Evolutionary conservation across 1,140 invertebrate genomes (phyloP).

Genomic region (Drosophila suzukii): DNA sequence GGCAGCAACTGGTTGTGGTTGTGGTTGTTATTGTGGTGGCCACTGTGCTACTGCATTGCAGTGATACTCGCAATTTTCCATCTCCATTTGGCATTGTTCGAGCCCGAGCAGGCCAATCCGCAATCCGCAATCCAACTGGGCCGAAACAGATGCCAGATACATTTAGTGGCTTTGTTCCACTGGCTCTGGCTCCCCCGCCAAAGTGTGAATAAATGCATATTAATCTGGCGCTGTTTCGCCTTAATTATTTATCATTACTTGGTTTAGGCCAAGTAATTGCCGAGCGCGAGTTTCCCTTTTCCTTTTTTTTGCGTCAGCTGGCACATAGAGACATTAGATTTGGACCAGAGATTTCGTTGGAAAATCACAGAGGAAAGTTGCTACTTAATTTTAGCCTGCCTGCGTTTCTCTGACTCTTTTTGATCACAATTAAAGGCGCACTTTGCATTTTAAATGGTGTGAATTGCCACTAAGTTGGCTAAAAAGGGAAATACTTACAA

Average conservation of each 20-base stretch:
- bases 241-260: slow-evolving; percentile 56
- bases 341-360: slow-evolving; percentile 4
- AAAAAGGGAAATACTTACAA: too few relatives aligned
- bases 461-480: neutral
- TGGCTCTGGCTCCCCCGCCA: slow-evolving; percentile 30
- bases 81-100: slow-evolving; percentile 60
- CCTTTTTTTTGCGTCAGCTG: slow-evolving; percentile 2
- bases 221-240: slow-evolving; percentile 34
- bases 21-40: slow-evolving; percentile 12
- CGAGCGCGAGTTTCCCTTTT: slow-evolving; percentile 26
- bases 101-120: slow-evolving; percentile 30
- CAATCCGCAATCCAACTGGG: slow-evolving; percentile 37
- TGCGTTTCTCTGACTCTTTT: neutral
- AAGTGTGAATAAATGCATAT: slow-evolving; percentile 75
- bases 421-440: neutral
- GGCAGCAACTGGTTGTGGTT: slow-evolving; percentile 52
- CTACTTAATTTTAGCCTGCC: neutral
- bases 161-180: slow-evolving; percentile 21
- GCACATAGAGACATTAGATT: slow-evolving; percentile 40
- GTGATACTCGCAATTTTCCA: slow-evolving; percentile 53
- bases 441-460: slow-evolving; percentile 1
- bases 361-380: slow-evolving; percentile 12
- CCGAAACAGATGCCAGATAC: slow-evolving; percentile 36
- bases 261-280: slow-evolving; percentile 44
- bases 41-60: slow-evolving; percentile 60